A percentile compares a stretch with the other conserved stretches of the same genome.
phyloP scores from a whole-genome alignment of 2,888 invertebrate genomes.

The Carpatolechia fugitivella region DNA sequence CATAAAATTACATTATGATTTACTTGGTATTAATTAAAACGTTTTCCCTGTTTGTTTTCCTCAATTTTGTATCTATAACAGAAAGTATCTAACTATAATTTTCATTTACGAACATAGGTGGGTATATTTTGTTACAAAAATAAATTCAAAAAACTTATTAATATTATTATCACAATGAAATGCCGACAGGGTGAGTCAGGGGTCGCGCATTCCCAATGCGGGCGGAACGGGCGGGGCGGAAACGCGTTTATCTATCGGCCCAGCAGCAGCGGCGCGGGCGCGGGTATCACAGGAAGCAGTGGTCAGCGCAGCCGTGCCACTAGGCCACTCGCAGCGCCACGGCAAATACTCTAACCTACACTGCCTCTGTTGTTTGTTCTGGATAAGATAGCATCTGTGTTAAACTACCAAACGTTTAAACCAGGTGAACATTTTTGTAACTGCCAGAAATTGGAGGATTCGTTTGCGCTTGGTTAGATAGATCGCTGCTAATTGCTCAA shows the following conservation, averaged over 20 bases:
- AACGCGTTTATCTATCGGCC: constrained; percentile 48
- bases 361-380: neutral
- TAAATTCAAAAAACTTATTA: no score
- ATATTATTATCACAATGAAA: constrained; percentile 19
- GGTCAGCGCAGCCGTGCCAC: constrained; percentile 35
- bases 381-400: neutral
- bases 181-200: constrained; percentile 13
- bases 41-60: no score
- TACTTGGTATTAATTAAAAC: no score
- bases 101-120: no score
- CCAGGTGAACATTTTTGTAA: neutral
- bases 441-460: neutral
- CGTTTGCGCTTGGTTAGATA: neutral
- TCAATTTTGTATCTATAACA: no score
- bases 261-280: constrained; percentile 20
- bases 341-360: neutral
- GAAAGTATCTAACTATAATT: no score
- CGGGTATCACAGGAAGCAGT: constrained; percentile 62
- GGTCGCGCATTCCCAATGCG: constrained; percentile 3
- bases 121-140: no score
- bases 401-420: neutral
- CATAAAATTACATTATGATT: no score
- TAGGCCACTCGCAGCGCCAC: neutral
- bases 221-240: constrained; percentile 22
- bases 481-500: neutral